Evolutionary conservation across 2,113 vertebrate genomes (phyloP), one percentile per base, ranked within the genome.

Genomic region (Junco hyemalis): DNA sequence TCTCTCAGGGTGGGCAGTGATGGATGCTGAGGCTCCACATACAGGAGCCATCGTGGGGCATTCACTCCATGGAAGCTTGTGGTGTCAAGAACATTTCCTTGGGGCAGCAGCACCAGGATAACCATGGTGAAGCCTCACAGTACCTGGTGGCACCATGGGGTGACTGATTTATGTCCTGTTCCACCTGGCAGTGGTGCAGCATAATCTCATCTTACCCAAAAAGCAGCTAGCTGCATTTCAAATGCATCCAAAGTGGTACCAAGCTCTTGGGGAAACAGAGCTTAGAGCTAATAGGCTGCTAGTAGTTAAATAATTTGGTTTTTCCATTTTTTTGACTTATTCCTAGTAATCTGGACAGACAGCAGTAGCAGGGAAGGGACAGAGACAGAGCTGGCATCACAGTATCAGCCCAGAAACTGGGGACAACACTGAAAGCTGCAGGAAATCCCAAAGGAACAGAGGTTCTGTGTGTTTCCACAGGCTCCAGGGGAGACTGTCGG

Each of bases 21-120:
- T 1, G 3, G 77, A 40, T 44, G 68, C 61, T 33, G 28, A 66
- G 60, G 1, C 9, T 64, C 17, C 6, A 45, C 10, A 45, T 56
- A 40, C 31, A 3, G 0, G 5, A 24, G 5, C 23, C 9, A 2
- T 2, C 21, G 36, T 4, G 31, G 61, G 61, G 61, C 25, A 7
- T 26, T 40, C 5, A 12, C 48, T 70, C 36, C 0, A 11, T 3
- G 7, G 18, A 36, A 25, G 11, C 44, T 33, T 2, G 15, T 0
- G 61, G 11, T 13, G 50, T 8, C 19, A 50, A 14, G 29, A 31
- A 3, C 24, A 28, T 24, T 31, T 57, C 40, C 51, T 7, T 14
- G 54, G 74, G 4, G 81, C 2, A 2, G 44, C 40, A 24, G 73
- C 5, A 4, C 45, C 2, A 11, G 31, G 44, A 22, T 14, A 12